phyloP scores from a whole-genome alignment of 2,113 vertebrate genomes.

The Leucoraja erinaceus region DNA sequence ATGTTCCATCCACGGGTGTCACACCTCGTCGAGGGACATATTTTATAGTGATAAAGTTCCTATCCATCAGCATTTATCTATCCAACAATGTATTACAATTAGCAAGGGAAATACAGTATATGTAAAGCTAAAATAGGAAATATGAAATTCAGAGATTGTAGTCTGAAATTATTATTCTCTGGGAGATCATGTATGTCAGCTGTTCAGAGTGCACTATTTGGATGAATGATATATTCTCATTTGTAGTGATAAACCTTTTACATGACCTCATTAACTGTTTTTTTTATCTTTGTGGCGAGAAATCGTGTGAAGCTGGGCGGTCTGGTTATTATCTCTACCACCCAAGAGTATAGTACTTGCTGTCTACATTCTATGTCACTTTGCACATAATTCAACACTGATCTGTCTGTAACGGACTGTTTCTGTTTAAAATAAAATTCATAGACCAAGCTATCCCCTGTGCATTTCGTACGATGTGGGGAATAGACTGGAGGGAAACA shows the following conservation, averaged over 20 bases:
- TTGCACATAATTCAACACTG: constrained; percentile 15
- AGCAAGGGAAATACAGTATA: neutral
- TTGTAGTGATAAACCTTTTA: neutral
- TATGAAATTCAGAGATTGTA: neutral
- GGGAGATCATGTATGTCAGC: neutral
- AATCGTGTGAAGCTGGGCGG: neutral
- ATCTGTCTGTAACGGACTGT: neutral
- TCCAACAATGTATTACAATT: no score
- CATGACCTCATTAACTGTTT: constrained; percentile 18
- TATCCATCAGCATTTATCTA: neutral
- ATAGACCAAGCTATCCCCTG: neutral
- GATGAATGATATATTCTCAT: neutral
- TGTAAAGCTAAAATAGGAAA: neutral
- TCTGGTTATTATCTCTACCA: constrained; percentile 22
- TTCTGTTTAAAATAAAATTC: constrained; percentile 25
- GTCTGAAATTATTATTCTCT: neutral
- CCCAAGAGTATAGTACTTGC: neutral
- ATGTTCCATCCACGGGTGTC: neutral
- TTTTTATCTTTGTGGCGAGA: neutral
- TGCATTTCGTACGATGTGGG: neutral
- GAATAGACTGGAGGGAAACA: neutral
- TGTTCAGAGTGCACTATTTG: neutral
- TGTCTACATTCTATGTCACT: constrained; percentile 23
- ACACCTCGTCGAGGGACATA: neutral
- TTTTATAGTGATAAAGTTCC: neutral